These are phyloP conservation scores for Silvanus unidentatus DNA, from an alignment of 2,888 invertebrate species.

Conservation along the genomic window DNA sequence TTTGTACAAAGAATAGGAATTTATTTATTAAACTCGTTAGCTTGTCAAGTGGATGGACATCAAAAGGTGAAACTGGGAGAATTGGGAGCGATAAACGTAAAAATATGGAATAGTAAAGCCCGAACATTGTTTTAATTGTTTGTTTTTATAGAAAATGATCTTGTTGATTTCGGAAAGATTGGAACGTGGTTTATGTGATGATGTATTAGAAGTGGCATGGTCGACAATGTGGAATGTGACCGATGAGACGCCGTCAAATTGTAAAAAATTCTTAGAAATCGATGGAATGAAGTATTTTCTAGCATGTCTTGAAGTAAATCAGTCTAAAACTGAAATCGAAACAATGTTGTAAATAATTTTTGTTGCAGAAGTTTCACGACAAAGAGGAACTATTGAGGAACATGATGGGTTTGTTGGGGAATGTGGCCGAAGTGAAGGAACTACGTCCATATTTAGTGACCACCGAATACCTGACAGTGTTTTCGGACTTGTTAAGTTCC, in stretches of 20 bases:
- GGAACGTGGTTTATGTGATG: slow-evolving; percentile 75
- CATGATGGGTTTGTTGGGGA: slow-evolving; percentile 97
- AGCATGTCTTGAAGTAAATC: slow-evolving; percentile 78
- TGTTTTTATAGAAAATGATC: slow-evolving; percentile 68
- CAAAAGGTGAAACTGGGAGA: slow-evolving; percentile 90
- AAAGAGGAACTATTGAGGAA: slow-evolving; percentile 88
- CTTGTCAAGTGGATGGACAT: slow-evolving; percentile 91
- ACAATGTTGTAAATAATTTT: slow-evolving; percentile 4
- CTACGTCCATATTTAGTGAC: slow-evolving; percentile 81
- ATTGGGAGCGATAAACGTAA: slow-evolving; percentile 77
- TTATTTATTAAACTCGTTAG: slow-evolving; percentile 88
- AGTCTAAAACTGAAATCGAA: slow-evolving; percentile 1
- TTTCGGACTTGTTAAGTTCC: slow-evolving; percentile 78
- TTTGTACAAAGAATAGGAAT: slow-evolving; percentile 94
- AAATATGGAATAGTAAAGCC: slow-evolving; percentile 22
- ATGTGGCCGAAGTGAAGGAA: slow-evolving; percentile 88
- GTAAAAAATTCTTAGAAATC: slow-evolving; percentile 80
- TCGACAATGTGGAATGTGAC: slow-evolving; percentile 99
- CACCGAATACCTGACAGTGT: slow-evolving; percentile 75
- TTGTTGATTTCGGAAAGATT: slow-evolving; percentile 78
- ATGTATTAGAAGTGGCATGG: slow-evolving; percentile 96
- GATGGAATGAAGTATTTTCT: slow-evolving; percentile 88
- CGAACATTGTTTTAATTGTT: too few relatives aligned
- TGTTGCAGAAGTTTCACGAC: slow-evolving; percentile 71
- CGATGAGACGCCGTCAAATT: slow-evolving; percentile 94